Conservation (phyloP, 2,888 invertebrate genomes). For the Hetaerina titia region DNA sequence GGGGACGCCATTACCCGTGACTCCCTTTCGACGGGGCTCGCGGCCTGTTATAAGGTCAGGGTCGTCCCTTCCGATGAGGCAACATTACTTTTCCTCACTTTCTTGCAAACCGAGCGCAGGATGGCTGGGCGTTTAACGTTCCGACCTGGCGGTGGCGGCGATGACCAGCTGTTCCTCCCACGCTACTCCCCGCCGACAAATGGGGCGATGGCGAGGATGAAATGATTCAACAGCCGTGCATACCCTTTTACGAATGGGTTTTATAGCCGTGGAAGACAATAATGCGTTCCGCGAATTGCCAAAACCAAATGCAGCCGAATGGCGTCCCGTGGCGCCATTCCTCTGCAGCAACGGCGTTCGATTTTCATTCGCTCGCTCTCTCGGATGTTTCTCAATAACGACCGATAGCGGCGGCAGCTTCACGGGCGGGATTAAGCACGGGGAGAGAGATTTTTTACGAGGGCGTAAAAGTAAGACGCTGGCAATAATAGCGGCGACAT, state of each 20-base stretch:
- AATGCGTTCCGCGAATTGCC: background rate
- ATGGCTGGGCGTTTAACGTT: background rate
- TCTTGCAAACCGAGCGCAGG: background rate
- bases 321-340: background rate
- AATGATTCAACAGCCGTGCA: background rate
- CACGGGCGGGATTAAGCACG: too few species aligned
- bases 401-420: too few species aligned
- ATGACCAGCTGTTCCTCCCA: conserved; percentile 17
- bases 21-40: conserved; percentile 52
- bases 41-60: conserved; percentile 56
- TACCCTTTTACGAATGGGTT: background rate
- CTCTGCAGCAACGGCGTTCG: background rate
- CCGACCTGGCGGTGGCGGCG: background rate
- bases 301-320: background rate
- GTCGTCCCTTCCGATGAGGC: conserved; percentile 33
- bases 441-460: too few species aligned
- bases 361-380: background rate
- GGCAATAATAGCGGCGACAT: too few species aligned
- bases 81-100: background rate
- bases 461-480: too few species aligned
- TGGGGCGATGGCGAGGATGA: background rate
- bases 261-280: background rate
- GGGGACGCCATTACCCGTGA: conserved; percentile 20
- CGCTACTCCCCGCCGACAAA: background rate
- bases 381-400: background rate